A percentile compares a stretch with the other conserved stretches of the same genome.
Evolutionary conservation across 2,797 vertebrate genomes (phyloP).

Genomic region (Sphaeramia orbicularis): DNA sequence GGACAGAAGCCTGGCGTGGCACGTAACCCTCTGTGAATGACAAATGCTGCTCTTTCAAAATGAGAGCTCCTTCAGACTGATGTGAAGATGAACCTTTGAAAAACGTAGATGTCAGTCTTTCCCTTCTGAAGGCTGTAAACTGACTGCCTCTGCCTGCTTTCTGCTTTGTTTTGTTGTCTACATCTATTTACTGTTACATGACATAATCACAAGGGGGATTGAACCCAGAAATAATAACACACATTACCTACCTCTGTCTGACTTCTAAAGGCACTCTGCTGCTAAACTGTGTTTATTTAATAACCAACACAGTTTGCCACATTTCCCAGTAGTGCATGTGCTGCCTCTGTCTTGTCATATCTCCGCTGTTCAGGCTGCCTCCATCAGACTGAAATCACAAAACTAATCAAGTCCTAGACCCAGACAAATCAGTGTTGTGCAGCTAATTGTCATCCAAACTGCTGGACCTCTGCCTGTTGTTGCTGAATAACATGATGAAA

Average conservation of each 20-base stretch:
- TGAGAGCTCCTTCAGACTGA: slow-evolving; percentile 9
- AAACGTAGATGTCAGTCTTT: neutral
- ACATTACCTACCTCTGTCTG: neutral
- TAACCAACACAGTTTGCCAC: slow-evolving; percentile 9
- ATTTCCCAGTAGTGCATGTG: slow-evolving; percentile 27
- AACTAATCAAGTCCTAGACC: slow-evolving; percentile 59
- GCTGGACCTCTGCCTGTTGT: slow-evolving; percentile 40
- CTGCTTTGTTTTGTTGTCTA: slow-evolving; percentile 10
- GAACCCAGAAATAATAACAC: slow-evolving; percentile 4
- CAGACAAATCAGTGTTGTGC: slow-evolving; percentile 60
- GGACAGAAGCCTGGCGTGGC: slow-evolving; percentile 13
- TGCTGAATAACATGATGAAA: slow-evolving; percentile 23
- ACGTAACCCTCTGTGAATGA: slow-evolving; percentile 32
- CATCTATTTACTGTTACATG: slow-evolving; percentile 8
- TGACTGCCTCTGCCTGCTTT: slow-evolving; percentile 1
- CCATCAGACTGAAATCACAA: slow-evolving; percentile 43
- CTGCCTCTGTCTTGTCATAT: slow-evolving; percentile 31
- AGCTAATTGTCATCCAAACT: slow-evolving; percentile 68
- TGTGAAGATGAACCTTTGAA: neutral
- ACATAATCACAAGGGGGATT: neutral
- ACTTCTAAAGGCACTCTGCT: neutral
- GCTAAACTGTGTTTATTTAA: slow-evolving; percentile 5
- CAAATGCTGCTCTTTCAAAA: slow-evolving; percentile 30
- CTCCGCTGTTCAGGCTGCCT: slow-evolving; percentile 20
- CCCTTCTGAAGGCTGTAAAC: neutral